Evolutionary conservation across 2,113 vertebrate species (phyloP).

Genomic region (Cavia porcellus): DNA sequence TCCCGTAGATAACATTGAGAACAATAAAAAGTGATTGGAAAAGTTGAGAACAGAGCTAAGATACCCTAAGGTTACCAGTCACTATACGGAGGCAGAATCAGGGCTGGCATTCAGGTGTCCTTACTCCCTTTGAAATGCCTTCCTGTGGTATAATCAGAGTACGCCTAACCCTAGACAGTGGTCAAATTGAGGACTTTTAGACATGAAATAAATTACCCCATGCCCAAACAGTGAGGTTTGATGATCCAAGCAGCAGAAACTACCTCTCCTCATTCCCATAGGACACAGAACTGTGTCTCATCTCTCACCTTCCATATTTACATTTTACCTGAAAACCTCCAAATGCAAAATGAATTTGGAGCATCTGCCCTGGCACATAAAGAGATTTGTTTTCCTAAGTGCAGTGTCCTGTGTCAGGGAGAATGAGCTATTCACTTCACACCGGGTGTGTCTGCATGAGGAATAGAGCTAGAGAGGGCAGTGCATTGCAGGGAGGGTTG

Average conservation of each 20-base stretch:
- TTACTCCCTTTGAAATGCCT: neutral
- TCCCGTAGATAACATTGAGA: neutral
- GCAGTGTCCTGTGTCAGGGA: neutral
- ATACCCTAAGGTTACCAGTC: constrained; percentile 10
- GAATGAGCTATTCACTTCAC: neutral
- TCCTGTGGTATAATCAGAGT: neutral
- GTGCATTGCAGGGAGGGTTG: neutral
- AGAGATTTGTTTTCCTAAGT: neutral
- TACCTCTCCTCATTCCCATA: neutral
- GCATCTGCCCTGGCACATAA: neutral
- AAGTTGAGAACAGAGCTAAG: neutral
- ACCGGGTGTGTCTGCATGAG: neutral
- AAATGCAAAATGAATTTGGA: neutral
- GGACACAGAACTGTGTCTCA: neutral
- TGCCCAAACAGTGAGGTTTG: neutral
- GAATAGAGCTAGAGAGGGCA: neutral
- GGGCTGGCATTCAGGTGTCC: neutral
- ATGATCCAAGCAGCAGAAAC: neutral
- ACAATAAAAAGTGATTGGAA: neutral
- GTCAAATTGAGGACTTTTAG: neutral
- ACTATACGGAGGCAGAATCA: neutral
- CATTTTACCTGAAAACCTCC: neutral
- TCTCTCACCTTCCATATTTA: neutral
- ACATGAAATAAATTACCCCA: neutral
- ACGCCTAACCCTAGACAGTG: neutral